These are phyloP conservation scores for Thunnus albacares DNA, from an alignment of 2,797 vertebrate species.

Conservation along the genomic window DNA sequence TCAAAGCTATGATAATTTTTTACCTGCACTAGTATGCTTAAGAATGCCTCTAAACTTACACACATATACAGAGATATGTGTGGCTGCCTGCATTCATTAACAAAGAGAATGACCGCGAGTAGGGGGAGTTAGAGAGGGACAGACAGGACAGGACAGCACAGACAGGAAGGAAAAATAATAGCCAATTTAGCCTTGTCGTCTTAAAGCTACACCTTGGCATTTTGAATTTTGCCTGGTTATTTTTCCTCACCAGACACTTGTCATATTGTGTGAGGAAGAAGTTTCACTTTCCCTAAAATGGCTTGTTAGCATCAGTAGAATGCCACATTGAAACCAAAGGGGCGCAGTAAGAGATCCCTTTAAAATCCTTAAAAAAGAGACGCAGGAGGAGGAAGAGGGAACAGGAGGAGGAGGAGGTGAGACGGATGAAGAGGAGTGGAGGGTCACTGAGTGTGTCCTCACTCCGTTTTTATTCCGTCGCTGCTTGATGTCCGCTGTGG, in stretches of 20 bases:
- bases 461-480: slow-evolving; percentile 26
- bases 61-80: slow-evolving; percentile 9
- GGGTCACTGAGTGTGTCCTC: slow-evolving; percentile 38
- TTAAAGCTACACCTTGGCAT: slow-evolving; percentile 78
- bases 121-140: slow-evolving; percentile 35
- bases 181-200: slow-evolving; percentile 80
- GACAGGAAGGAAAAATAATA: slow-evolving; percentile 78
- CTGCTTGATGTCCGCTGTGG: slow-evolving; percentile 36
- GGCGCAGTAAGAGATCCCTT: slow-evolving; percentile 53
- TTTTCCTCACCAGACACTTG: slow-evolving; percentile 71
- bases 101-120: slow-evolving; percentile 44
- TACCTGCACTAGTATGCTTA: neutral
- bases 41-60: slow-evolving; percentile 4
- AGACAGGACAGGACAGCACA: slow-evolving; percentile 57
- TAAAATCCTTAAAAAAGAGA: slow-evolving; percentile 47
- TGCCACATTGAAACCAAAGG: slow-evolving; percentile 66
- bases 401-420: neutral
- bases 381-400: slow-evolving; percentile 6
- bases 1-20: neutral
- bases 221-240: slow-evolving; percentile 72
- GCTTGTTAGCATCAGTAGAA: slow-evolving; percentile 76
- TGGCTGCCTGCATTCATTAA: slow-evolving; percentile 62
- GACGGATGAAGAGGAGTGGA: slow-evolving; percentile 35
- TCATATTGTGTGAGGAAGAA: slow-evolving; percentile 57
- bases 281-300: slow-evolving; percentile 61